Base-by-base conservation (phyloP, 2,888 invertebrate species). In the Mellilla xanthometata region DNA sequence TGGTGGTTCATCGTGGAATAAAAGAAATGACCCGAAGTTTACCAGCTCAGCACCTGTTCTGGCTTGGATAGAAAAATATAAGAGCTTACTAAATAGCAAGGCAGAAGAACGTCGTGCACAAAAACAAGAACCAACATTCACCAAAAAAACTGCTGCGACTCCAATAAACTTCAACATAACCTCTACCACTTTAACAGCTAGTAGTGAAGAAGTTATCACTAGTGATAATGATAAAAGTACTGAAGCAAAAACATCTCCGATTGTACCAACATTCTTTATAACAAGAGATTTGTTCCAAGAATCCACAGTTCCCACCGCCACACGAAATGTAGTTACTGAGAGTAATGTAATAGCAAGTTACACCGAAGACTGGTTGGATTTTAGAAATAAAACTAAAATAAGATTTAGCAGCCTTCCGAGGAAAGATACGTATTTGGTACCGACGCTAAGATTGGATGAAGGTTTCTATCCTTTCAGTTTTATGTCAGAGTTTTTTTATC, bases 401-500 rank as follows among this genome's bases (percentile, higher is more conserved):
- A 80, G 83, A 76, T 90, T 90, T 73, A 82, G 76, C 62, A 74
- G 77, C 49, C 68, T 84, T 39, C 90, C 89, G 44, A 88, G 88
- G 58, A 79, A 76, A 54, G 85, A 85, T 66, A 82, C 75, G 52
- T 90, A 90, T 72, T 77, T 90, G 65, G 81, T 90, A 68, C 89
- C 90, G 32, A 72, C 82, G 52, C 82, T 94, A 58, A 90, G 90
- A 65, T 79, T 93, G 49, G 91, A 93, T 46, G 90, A 92, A 47
- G 91, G 92, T 55, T 87, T 92, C 69, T 90, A 92, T 68, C 82
- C 92, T 56, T 94, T 94, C 72, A 86, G 90, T 61, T 92, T 92
- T 70, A 90, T 94, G 68, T 91, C 93, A 7, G 74, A 82, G 48
- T 90, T 94, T 70, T 90, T 94, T 68, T 90, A 90, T 56, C 75